Evolutionary conservation across 2,113 vertebrate species (phyloP), one percentile per base, ranked within the genome.

Genomic region (Stomatorhinus ivindoensis): DNA sequence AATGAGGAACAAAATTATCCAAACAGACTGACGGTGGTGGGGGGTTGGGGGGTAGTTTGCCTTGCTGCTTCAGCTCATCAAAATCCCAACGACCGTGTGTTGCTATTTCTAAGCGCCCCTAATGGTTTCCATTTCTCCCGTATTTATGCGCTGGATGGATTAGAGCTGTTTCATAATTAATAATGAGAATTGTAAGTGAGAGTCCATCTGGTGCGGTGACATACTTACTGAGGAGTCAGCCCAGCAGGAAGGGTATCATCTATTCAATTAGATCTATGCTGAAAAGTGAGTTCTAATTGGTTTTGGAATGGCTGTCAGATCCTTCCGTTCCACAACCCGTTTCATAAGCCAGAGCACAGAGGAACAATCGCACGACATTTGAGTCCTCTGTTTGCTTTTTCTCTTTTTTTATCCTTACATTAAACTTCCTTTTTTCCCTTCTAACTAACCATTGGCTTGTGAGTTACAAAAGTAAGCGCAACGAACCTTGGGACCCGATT

Each of bases 251-350:
- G 86, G 51, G 53, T 21, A 84, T 90, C 88, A 86, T 86, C 91
- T 73, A 91, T 91, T 92, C 89, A 90, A 90, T 91, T 89, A 91
- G 88, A 89, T 90, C 90, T 87, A 73, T 61, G 27, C 83, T 82
- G 58, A 85, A 76, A 91, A 94, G 84, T 88, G 90, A 80, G 94
- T 93, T 94, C 94, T 96, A 96, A 95, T 95, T 93, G 95, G 95
- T 95, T 96, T 96, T 95, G 93, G 93, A 93, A 95, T 94, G 95
- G 93, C 94, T 95, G 95, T 96, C 95, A 95, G 94, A 94, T 91
- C 93, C 94, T 96, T 95, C 95, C 94, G 95, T 96, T 95, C 95
- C 95, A 95, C 94, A 93, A 31, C 87, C 94, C 90, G 92, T 93
- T 93, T 92, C 90, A 84, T 90, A 88, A 89, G 19, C 86, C 24